Evolutionary conservation across 35 echinoderm and acorn worm species (phyloP).

Genomic region (Eucidaris tribuloides): DNA sequence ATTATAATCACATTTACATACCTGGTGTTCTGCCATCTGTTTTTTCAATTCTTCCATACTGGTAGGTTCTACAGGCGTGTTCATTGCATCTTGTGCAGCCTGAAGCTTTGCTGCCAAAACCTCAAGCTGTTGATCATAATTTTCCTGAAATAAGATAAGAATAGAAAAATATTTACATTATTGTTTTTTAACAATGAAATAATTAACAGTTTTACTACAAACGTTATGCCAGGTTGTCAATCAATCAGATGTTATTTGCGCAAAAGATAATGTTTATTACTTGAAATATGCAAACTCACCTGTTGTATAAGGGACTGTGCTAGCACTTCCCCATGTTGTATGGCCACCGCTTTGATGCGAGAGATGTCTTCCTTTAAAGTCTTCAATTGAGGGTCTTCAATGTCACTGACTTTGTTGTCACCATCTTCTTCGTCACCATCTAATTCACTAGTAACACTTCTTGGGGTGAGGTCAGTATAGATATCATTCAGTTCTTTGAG

Average conservation of each 20-base stretch:
- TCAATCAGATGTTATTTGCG: no score
- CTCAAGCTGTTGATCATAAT: conserved; percentile 66
- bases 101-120: conserved; percentile 59
- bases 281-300: no score
- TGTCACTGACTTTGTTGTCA: not conserved
- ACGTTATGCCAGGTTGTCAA: no score
- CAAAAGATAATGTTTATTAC: no score
- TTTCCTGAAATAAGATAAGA: conserved; percentile 45
- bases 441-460: not conserved
- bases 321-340: conserved; percentile 62
- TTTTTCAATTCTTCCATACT: conserved; percentile 49
- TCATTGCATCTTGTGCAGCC: conserved; percentile 49
- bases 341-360: conserved; percentile 55
- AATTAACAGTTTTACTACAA: no score
- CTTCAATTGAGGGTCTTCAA: conserved; percentile 44
- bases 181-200: no score
- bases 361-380: conserved; percentile 47
- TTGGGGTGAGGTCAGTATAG: not conserved
- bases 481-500: conserved; percentile 22
- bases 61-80: conserved; percentile 24
- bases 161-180: not conserved
- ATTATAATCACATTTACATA: no score
- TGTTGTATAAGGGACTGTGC: conserved; percentile 68
- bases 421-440: conserved; percentile 21
- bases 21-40: conserved; percentile 67